Base-by-base conservation (phyloP, 2,888 invertebrate species). In the Alentia gelatinosa region DNA sequence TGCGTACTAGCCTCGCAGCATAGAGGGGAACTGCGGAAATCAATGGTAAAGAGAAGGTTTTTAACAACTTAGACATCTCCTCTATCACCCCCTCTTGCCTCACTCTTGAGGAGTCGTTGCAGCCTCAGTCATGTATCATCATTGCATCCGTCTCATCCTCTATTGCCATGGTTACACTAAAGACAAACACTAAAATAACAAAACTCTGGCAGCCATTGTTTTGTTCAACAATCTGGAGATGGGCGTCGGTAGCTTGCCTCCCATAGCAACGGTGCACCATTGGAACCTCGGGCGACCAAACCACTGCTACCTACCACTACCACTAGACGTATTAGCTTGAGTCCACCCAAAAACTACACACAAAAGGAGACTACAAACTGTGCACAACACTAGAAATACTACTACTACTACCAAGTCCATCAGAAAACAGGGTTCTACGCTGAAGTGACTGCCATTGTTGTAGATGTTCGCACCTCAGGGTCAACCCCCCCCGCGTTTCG, bases 101-200 rank as follows among this genome's bases (percentile, higher is more conserved):
- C 79, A 79, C 39, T 39, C 79, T 79, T 63, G 79, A 37, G 79
- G 79, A 23, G 33, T 37, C 37, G 37, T n/a, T 26, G n/a, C 26
- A 40, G 5, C 47, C 12, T 86, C 26, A n/a, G 47, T 86, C 86
- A 86, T 86, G 30, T n/a, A 86, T 86, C 86, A 86, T 86, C 42
- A 15, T 39, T 39, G 79, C 79, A 79, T 86, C 50, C 86, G 47
- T 50, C 86, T 42, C 86, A 86, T 86, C 15, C 47, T 86, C 50
- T 33, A 47, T 86, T 86, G 86, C 86, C 86, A 86, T 86, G 86
- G 86, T 86, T 86, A 86, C 47, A 1, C n/a, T n/a, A n/a, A 40
- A 12, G 1, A 40, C n/a, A 39, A 83, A 5, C 26, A 84, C 40
- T 42, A 84, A 7, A 7, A 26, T 7, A 33, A 79, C 9, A 26